Evolutionary conservation across 1,140 invertebrate species (phyloP).

Genomic region (Drosophila fuyamai): DNA sequence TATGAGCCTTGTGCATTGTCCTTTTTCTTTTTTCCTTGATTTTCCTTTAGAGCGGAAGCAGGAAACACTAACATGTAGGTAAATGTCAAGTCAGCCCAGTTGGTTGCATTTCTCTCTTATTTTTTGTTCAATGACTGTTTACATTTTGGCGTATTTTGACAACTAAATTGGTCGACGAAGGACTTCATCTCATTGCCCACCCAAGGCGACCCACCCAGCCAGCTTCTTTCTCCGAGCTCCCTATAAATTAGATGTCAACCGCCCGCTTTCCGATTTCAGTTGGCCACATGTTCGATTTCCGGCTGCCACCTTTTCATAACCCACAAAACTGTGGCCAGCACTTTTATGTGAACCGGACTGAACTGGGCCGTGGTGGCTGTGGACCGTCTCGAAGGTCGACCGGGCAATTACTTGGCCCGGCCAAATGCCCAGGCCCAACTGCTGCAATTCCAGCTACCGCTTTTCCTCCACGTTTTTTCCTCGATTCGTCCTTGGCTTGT

Average conservation of each 20-base stretch:
- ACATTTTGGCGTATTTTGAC: constrained; percentile 78
- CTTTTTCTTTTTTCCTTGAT: constrained; percentile 26
- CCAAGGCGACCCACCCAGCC: constrained; percentile 43
- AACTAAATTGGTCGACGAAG: constrained; percentile 68
- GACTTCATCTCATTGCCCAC: constrained; percentile 33
- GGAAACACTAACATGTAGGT: constrained; percentile 70
- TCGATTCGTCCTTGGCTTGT: constrained; percentile 70
- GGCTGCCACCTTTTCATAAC: constrained; percentile 62
- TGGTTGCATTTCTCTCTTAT: constrained; percentile 30
- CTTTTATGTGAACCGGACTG: constrained; percentile 34
- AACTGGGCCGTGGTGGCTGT: constrained; percentile 14
- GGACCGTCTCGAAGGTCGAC: constrained; percentile 64
- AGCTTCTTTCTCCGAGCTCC: constrained; percentile 16
- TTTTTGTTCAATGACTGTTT: constrained; percentile 73
- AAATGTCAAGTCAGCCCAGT: constrained; percentile 73
- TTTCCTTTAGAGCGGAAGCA: constrained; percentile 61
- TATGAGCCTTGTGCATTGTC: constrained; percentile 57
- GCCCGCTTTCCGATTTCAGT: constrained; percentile 56
- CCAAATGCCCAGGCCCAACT: constrained; percentile 39
- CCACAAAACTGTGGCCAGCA: constrained; percentile 69
- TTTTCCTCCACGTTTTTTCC: constrained; percentile 23
- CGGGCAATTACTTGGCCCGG: constrained; percentile 64
- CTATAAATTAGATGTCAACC: constrained; percentile 76
- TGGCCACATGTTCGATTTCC: constrained; percentile 78
- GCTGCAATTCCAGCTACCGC: constrained; percentile 57